Conservation (phyloP, 2,888 invertebrate genomes). For the Epirrhoe alternata region DNA sequence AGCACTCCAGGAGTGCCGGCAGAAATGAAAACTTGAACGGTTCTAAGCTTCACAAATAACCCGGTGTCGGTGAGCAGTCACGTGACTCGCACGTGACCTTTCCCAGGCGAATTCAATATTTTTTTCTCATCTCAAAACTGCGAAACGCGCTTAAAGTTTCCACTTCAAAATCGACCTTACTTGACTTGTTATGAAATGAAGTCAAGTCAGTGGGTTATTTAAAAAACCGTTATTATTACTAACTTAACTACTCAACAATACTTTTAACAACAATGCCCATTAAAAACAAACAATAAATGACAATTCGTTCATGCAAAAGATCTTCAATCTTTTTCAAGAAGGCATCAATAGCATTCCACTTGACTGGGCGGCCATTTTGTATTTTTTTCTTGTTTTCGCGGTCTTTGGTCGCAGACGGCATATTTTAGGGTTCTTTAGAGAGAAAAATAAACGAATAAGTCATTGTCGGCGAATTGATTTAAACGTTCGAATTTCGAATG, state of each 20-base stretch:
- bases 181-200: too few relatives aligned
- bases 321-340: conserved; percentile 58
- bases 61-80: too few relatives aligned
- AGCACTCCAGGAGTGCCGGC: too few relatives aligned
- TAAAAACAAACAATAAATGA: conserved; percentile 49
- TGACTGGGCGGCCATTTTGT: conserved; percentile 68
- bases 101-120: too few relatives aligned
- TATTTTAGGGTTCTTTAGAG: conserved; percentile 35
- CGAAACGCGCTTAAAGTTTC: too few relatives aligned
- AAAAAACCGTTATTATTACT: not conserved
- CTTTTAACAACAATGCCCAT: conserved; percentile 45
- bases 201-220: too few relatives aligned
- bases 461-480: conserved; percentile 8
- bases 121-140: too few relatives aligned
- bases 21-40: too few relatives aligned
- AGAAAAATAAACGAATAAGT: conserved; percentile 18
- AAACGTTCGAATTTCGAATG: conserved; percentile 11
- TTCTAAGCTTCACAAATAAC: too few relatives aligned
- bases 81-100: too few relatives aligned
- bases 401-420: conserved; percentile 33
- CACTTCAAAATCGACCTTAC: too few relatives aligned
- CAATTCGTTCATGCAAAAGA: conserved; percentile 61
- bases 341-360: conserved; percentile 75
- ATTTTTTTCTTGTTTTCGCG: conserved; percentile 47
- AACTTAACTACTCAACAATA: conserved; percentile 15